These are phyloP conservation scores for Spisula subtruncata DNA, from an alignment of 2,888 invertebrate genomes.

Conservation along the genomic window DNA sequence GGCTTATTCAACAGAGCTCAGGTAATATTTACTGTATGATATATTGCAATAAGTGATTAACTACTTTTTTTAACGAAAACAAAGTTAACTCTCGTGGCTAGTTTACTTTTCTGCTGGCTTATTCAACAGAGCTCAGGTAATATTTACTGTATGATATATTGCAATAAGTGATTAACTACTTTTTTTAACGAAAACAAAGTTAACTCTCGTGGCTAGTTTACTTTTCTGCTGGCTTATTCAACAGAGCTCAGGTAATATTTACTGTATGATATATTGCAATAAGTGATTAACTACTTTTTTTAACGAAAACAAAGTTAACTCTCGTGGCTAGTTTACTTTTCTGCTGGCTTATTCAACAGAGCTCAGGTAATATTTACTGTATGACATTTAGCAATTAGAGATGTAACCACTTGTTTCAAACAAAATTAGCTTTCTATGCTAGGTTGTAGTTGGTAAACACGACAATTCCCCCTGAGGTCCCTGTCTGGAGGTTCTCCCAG, in stretches of 20 bases:
- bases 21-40: conserved; percentile 74
- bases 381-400: not conserved
- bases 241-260: conserved; percentile 86
- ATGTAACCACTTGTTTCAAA: too few relatives aligned
- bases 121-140: conserved; percentile 87
- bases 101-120: conserved; percentile 87
- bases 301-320: too few relatives aligned
- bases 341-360: conserved; percentile 77
- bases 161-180: not conserved
- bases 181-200: too few relatives aligned
- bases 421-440: too few relatives aligned
- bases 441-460: too few relatives aligned
- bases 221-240: conserved; percentile 87
- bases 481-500: too few relatives aligned
- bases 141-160: not conserved
- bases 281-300: not conserved
- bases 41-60: not conserved
- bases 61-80: too few relatives aligned
- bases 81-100: too few relatives aligned
- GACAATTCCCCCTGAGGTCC: too few relatives aligned
- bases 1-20: conserved; percentile 88
- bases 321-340: too few relatives aligned
- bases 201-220: conserved; percentile 67
- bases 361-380: conserved; percentile 84
- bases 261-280: not conserved